Conservation (phyloP, 2,113 vertebrate genomes). For the Dendrocopos noguchii region DNA sequence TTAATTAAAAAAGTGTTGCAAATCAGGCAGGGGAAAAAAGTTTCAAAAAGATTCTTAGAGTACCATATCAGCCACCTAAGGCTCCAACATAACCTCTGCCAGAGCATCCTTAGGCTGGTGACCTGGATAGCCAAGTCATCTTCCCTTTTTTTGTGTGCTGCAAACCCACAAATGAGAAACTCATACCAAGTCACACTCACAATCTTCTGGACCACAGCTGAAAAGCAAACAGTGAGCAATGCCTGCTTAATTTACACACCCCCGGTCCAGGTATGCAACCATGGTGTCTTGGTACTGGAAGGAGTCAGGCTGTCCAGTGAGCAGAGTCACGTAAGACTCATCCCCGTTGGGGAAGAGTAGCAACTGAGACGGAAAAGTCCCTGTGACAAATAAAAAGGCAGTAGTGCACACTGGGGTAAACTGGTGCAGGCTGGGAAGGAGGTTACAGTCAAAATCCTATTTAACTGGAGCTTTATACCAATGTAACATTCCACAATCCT, state of each 20-base stretch:
- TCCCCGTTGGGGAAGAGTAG: neutral
- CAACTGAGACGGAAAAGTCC: neutral
- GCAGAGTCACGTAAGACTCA: neutral
- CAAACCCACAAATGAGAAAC: neutral
- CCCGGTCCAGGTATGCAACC: rapidly evolving
- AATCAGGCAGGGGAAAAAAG: neutral
- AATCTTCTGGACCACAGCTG: neutral
- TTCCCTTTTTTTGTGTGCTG: neutral
- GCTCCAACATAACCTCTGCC: neutral
- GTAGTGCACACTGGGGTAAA: neutral
- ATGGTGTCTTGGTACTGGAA: rapidly evolving
- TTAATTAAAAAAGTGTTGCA: neutral
- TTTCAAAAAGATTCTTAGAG: neutral
- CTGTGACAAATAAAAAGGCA: rapidly evolving
- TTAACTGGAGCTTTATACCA: neutral
- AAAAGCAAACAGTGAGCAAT: neutral
- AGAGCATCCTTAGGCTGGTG: neutral
- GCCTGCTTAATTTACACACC: neutral
- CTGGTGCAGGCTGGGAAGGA: neutral
- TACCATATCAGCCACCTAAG: neutral
- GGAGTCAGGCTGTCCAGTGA: neutral
- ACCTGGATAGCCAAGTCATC: neutral
- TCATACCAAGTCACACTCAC: neutral
- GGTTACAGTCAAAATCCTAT: neutral
- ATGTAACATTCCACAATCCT: rapidly evolving